Evolutionary conservation across 1,140 invertebrate genomes (phyloP).

Genomic region (Mya arenaria): DNA sequence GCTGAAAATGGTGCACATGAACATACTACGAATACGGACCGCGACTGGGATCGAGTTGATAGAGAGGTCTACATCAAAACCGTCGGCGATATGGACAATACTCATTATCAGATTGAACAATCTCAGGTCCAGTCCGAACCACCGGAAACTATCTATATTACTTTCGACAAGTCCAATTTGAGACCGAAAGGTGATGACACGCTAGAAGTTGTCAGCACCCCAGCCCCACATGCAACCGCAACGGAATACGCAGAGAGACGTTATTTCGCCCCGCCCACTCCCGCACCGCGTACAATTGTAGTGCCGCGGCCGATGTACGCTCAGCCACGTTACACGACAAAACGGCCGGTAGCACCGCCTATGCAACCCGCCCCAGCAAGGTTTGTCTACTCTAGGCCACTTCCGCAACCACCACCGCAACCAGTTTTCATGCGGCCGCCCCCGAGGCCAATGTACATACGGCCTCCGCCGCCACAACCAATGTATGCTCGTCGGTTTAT

Average conservation of each 20-base stretch:
- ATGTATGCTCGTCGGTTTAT: constrained; percentile 16
- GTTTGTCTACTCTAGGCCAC: not conserved
- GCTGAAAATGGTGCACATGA: not conserved
- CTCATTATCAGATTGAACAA: constrained; percentile 22
- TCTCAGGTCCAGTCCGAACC: not conserved
- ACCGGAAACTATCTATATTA: constrained; percentile 21
- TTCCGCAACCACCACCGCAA: constrained; percentile 15
- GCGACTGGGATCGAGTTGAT: not conserved
- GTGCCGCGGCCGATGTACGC: not conserved
- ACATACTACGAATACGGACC: not conserved
- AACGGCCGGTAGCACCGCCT: too few relatives aligned
- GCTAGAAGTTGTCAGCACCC: not conserved
- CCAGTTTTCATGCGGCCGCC: not conserved
- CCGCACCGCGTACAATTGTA: not conserved
- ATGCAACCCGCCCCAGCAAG: not conserved
- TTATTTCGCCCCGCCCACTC: not conserved
- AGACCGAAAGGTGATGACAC: constrained; percentile 12
- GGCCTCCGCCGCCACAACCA: constrained; percentile 1
- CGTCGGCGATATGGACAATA: not conserved
- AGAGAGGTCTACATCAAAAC: not conserved
- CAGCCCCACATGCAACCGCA: too few relatives aligned
- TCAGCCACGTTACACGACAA: not conserved
- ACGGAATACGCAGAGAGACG: too few relatives aligned
- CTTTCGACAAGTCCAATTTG: constrained; percentile 35
- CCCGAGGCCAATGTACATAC: not conserved